phyloP scores from a whole-genome alignment of 1,140 invertebrate genomes.

The Diprion similis region DNA sequence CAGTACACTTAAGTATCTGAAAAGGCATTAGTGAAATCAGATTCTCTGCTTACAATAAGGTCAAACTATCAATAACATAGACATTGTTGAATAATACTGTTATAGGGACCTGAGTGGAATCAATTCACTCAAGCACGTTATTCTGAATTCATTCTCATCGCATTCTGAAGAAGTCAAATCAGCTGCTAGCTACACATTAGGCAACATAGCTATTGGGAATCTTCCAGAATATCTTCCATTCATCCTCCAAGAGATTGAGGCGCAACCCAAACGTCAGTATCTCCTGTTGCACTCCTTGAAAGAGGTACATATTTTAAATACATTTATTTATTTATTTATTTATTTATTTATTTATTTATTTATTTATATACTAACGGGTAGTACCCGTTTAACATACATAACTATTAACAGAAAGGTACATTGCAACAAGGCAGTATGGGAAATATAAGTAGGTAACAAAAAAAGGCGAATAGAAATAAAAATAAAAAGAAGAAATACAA shows the following conservation, averaged over 20 bases:
- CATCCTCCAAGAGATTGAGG: constrained; percentile 92
- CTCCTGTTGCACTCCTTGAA: constrained; percentile 95
- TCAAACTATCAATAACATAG: too few species aligned
- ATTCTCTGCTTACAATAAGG: constrained; percentile 20
- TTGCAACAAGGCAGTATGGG: too few species aligned
- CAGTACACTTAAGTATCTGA: constrained; percentile 1
- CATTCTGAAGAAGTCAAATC: constrained; percentile 91
- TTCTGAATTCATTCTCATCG: constrained; percentile 78
- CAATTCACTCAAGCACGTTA: constrained; percentile 74
- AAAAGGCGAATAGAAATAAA: too few species aligned
- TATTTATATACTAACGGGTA: too few species aligned
- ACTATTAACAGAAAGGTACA: too few species aligned
- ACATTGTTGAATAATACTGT: constrained; percentile 28
- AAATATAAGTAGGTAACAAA: too few species aligned
- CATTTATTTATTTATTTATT: constrained; percentile 11
- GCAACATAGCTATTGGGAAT: constrained; percentile 95
- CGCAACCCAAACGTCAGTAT: constrained; percentile 94
- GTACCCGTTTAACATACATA: too few species aligned
- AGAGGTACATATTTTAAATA: constrained; percentile 71
- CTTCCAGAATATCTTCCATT: constrained; percentile 93
- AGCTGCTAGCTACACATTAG: constrained; percentile 95
- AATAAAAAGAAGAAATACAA: background rate
- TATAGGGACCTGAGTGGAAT: constrained; percentile 86
- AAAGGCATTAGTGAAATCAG: constrained; percentile 19
- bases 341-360: constrained; percentile 23